Evolutionary conservation across 2,888 invertebrate species (phyloP), one percentile per base, ranked within the genome.

Genomic region (Xanthorhoe spadicearia): DNA sequence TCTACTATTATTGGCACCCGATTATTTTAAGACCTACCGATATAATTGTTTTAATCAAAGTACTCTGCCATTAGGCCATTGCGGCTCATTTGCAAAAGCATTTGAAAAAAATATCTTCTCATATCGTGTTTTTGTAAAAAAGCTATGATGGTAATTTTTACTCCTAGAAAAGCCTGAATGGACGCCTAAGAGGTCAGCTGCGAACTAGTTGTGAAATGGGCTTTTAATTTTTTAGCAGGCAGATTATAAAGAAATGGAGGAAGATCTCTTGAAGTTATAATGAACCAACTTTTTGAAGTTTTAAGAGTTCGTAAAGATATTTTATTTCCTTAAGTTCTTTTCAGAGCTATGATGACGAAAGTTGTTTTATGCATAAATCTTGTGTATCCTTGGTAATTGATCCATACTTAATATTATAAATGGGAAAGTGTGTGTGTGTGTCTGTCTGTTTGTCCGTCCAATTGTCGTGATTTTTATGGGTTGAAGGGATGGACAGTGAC

Each of bases 151-250:
- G n/a, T 49, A n/a, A 8, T 46, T 55, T 43, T 48, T 56, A 49
- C 60, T 60, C 49, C 49, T 13, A 35, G 49, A 28, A 56, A 43
- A 18, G 19, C 13, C 28, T 64, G 60, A 61, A 67, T 56, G 23
- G 46, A 17, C 15, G 50, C 7, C 48, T 35, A 15, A 63, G 56
- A 63, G 67, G 62, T 63, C 67, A 67, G 52, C 60, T 53, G 52
- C 19, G 43, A 54, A 35, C 52, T 67, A 64, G 63, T 61, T 64
- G 48, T 61, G 51, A 60, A 64, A 67, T 51, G 49, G 52, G 32
- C 57, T 64, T 61, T 64, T 53, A 56, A 64, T 64, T 64, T 56
- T 64, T 52, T 10, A 67, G 67, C 53, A 43, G 52, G 28, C 49
- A 58, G 52, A 57, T 52, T 60, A 52, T 51, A 52, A 48, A 5